phyloP scores from a whole-genome alignment of 92 coral and sea anemone genomes.

The Palythoa caribaeorum region DNA sequence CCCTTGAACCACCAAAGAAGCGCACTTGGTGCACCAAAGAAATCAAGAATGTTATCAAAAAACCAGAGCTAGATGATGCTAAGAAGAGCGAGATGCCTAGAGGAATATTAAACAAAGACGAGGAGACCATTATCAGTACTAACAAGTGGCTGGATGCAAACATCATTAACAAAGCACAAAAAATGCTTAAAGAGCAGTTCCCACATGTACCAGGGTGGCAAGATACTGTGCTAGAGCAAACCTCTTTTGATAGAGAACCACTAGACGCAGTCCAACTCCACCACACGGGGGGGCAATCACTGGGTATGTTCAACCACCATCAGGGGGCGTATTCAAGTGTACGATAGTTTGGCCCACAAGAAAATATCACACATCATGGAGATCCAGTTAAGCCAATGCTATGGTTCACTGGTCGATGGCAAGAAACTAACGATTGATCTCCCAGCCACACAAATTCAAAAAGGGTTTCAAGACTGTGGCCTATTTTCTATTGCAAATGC shows the following conservation, averaged over 20 bases:
- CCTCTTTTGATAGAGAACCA: constrained; percentile 44
- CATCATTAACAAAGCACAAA: constrained; percentile 56
- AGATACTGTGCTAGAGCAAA: constrained; percentile 63
- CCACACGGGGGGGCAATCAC: constrained; percentile 58
- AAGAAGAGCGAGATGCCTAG: constrained; percentile 10
- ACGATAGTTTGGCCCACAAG: constrained; percentile 47
- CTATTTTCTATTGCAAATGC: constrained; percentile 59
- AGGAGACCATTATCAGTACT: constrained; percentile 39
- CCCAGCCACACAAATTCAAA: constrained; percentile 64
- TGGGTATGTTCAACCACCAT: constrained; percentile 70
- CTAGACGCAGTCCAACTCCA: constrained; percentile 62
- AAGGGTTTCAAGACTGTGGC: constrained; percentile 58
- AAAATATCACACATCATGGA: constrained; percentile 50
- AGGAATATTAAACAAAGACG: constrained; percentile 32
- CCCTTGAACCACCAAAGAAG: constrained; percentile 23
- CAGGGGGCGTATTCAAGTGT: constrained; percentile 46
- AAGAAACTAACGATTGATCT: constrained; percentile 48
- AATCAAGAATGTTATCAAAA: constrained; percentile 31
- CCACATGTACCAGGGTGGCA: constrained; percentile 56
- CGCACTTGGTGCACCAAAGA: constrained; percentile 32
- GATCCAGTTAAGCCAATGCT: constrained; percentile 56
- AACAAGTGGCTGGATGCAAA: constrained; percentile 61
- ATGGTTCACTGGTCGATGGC: constrained; percentile 41
- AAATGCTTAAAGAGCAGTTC: constrained; percentile 48
- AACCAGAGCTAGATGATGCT: not conserved